Base-by-base conservation (phyloP, 2,113 vertebrate genomes). In the Chionodraco myersi region DNA sequence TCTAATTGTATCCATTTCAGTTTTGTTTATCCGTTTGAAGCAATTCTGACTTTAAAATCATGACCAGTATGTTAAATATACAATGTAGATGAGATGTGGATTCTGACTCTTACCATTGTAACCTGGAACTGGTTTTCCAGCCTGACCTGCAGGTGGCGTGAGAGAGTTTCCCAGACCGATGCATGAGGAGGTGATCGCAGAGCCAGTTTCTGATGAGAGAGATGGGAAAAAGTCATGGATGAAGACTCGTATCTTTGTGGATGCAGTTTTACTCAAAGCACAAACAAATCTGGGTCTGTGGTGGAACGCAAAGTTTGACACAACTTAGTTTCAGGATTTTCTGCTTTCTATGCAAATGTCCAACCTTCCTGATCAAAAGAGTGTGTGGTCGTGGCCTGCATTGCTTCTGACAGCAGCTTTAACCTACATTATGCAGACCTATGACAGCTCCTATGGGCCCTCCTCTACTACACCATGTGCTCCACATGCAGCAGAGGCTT, bases 61-160 rank as follows among this genome's bases (percentile, higher is more conserved):
- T 44, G 34, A 70, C 4, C 5, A 1, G 41, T 9, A 48, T 15
- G 6, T 9, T 6, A 10, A 10, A 18, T n/a, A 0, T 7, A 51
- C 7, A 2, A 3, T 54, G 51, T 7, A 58, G 53, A 41, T 10
- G 66, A 15, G 10, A 12, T 14, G 23, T 8, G 12, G n/a, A 51
- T 21, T 45, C 1, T 2, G 15, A 5, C 21, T 77, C 95, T 94
- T 92, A 99, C 98, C 98, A 41, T 98, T 96, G 85, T 98, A 99
- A 72, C 98, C 97, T 59, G 98, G 98, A 51, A 99, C 97, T 6
- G 96, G 92, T 89, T 96, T 97, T 54, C 98, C 98, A 68, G 98
- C 96, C 91, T 98, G 97, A 36, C 98, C 98, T 1, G 96, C 93
- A 77, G 97, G 97, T 83, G 98, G 97, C 10, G 93, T 91, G 74